phyloP scores from a whole-genome alignment of 2,113 vertebrate genomes.

The Dipodomys merriami region DNA sequence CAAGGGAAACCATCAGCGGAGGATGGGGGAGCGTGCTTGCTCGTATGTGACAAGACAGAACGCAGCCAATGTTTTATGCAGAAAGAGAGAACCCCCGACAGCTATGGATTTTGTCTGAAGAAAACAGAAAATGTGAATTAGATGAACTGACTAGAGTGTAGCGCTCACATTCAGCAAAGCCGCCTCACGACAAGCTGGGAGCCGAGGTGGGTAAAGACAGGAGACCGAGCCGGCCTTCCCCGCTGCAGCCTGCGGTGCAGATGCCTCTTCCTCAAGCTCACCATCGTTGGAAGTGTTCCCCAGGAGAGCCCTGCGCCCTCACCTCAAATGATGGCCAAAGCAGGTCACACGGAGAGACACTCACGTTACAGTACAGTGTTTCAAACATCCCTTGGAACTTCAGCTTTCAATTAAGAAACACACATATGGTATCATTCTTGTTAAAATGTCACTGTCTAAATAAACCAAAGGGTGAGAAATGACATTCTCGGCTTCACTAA shows the following conservation, averaged over 20 bases:
- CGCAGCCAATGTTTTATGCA: not conserved
- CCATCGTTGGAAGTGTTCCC: not conserved
- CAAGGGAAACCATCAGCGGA: not conserved
- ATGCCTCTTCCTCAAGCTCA: not conserved
- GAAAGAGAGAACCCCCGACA: not conserved
- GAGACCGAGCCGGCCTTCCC: too few relatives aligned
- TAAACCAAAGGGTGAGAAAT: constrained; percentile 32
- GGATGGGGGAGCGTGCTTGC: not conserved
- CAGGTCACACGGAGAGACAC: not conserved
- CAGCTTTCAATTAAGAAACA: constrained; percentile 34
- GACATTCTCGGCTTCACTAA: constrained; percentile 28
- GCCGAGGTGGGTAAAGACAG: not conserved
- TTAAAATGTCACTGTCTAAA: constrained; percentile 46
- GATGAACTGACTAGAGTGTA: not conserved
- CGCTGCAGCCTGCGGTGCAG: too few relatives aligned
- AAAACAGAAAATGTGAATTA: not conserved
- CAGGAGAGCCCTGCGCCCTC: not conserved
- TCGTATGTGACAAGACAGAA: not conserved
- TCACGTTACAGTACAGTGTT: constrained; percentile 2
- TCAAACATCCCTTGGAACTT: constrained; percentile 22
- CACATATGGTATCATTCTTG: constrained; percentile 20
- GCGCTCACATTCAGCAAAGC: not conserved
- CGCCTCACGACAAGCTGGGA: not conserved
- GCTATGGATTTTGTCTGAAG: not conserved
- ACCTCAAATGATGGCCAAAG: not conserved